Evolutionary conservation across 2,113 vertebrate genomes (phyloP).

Genomic region (Otis tarda): DNA sequence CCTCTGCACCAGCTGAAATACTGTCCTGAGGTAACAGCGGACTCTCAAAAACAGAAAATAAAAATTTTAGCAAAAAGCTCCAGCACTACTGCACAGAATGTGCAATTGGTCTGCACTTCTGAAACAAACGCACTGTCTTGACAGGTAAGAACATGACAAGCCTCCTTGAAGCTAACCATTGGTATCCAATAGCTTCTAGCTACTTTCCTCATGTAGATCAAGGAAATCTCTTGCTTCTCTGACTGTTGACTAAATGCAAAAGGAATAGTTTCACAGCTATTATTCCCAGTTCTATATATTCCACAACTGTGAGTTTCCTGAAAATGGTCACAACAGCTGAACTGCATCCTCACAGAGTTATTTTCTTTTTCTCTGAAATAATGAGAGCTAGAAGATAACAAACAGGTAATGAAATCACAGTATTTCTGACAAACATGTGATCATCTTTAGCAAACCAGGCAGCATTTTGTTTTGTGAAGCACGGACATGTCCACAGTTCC

Average conservation of each 20-base stretch:
- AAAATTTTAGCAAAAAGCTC: background rate
- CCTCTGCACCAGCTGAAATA: background rate
- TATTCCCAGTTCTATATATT: background rate
- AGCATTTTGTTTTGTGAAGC: background rate
- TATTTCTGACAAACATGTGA: background rate
- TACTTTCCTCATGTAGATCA: background rate
- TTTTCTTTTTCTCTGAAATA: background rate
- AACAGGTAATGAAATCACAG: background rate
- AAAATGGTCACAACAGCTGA: background rate
- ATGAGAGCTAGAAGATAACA: background rate
- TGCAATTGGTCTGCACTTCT: background rate
- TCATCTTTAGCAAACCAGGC: background rate
- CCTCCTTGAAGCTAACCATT: background rate
- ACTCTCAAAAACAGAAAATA: background rate
- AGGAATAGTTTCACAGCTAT: background rate
- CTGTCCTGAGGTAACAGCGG: accelerated
- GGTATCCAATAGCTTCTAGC: background rate
- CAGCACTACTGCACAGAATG: background rate
- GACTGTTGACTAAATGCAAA: background rate
- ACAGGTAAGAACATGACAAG: background rate
- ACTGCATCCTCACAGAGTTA: background rate
- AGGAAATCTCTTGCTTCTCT: background rate
- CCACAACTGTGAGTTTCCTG: background rate
- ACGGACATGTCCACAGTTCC: background rate
- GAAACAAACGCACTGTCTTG: background rate